phyloP scores from a whole-genome alignment of 2,888 invertebrate species.

The Ophonus ardosiacus region DNA sequence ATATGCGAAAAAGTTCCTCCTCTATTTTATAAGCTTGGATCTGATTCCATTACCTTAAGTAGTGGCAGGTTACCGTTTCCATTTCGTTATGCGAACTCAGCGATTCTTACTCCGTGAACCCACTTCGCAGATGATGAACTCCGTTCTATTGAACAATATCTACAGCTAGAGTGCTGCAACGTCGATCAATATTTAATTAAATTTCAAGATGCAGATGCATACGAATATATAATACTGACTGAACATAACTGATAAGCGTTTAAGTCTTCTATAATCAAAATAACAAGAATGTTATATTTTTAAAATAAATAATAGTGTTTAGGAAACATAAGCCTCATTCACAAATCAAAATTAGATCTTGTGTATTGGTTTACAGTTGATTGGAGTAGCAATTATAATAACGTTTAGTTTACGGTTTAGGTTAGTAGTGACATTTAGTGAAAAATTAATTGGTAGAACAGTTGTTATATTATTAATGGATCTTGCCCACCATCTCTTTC shows the following conservation, averaged over 20 bases:
- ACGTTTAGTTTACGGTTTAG: too few relatives aligned
- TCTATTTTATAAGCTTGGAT: not conserved
- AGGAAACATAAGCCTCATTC: too few relatives aligned
- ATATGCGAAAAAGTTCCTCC: not conserved
- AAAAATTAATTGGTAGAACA: too few relatives aligned
- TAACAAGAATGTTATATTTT: too few relatives aligned
- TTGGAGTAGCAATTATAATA: too few relatives aligned
- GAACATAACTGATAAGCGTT: not conserved
- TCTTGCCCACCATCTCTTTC: too few relatives aligned
- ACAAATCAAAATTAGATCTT: too few relatives aligned
- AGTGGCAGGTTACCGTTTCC: not conserved
- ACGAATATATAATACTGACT: not conserved
- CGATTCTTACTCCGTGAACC: not conserved
- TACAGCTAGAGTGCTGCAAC: not conserved
- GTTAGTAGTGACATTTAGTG: too few relatives aligned
- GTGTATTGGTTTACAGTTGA: too few relatives aligned
- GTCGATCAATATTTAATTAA: not conserved
- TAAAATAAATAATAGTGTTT: too few relatives aligned
- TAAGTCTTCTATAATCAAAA: not conserved
- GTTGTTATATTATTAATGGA: too few relatives aligned
- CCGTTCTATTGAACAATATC: not conserved
- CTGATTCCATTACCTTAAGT: not conserved
- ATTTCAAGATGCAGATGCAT: not conserved
- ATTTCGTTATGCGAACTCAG: slow-evolving; percentile 1
- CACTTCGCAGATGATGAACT: not conserved